These are phyloP conservation scores for Spondyliosoma cantharus DNA, from an alignment of 2,797 vertebrate genomes.

Conservation along the genomic window DNA sequence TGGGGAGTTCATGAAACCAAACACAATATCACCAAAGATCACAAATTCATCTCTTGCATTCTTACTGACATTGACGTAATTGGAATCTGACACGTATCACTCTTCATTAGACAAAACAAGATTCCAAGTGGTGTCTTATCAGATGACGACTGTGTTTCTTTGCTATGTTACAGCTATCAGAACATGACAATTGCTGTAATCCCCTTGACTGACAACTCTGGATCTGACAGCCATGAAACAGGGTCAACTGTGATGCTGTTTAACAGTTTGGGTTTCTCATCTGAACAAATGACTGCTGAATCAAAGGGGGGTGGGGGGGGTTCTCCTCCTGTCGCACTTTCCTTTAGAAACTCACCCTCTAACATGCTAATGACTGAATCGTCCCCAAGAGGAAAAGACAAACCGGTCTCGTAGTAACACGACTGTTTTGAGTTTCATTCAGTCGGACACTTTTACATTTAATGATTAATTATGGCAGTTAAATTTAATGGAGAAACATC, in stretches of 20 bases:
- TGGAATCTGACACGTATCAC: slow-evolving; percentile 13
- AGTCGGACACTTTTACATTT: neutral
- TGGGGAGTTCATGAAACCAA: slow-evolving; percentile 8
- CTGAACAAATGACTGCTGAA: slow-evolving; percentile 1
- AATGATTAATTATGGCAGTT: no score
- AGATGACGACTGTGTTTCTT: neutral
- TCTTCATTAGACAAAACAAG: slow-evolving; percentile 8
- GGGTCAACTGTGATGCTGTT: neutral
- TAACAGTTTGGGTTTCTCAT: neutral
- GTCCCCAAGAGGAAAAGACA: no score
- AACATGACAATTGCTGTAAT: neutral
- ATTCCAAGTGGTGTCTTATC: slow-evolving; percentile 4
- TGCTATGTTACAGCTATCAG: neutral
- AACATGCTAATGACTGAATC: slow-evolving; percentile 31
- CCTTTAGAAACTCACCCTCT: slow-evolving; percentile 20
- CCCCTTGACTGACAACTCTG: neutral
- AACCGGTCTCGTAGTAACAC: neutral
- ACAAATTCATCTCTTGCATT: slow-evolving; percentile 4
- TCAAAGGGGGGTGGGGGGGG: neutral
- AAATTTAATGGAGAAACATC: no score
- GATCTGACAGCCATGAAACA: neutral
- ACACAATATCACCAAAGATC: neutral
- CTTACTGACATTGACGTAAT: slow-evolving; percentile 20
- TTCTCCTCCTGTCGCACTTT: neutral
- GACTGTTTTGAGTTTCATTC: slow-evolving; percentile 1